Evolutionary conservation across 2,113 vertebrate species (phyloP), one percentile per base, ranked within the genome.

Genomic region (Neodontobutis hainanensis): DNA sequence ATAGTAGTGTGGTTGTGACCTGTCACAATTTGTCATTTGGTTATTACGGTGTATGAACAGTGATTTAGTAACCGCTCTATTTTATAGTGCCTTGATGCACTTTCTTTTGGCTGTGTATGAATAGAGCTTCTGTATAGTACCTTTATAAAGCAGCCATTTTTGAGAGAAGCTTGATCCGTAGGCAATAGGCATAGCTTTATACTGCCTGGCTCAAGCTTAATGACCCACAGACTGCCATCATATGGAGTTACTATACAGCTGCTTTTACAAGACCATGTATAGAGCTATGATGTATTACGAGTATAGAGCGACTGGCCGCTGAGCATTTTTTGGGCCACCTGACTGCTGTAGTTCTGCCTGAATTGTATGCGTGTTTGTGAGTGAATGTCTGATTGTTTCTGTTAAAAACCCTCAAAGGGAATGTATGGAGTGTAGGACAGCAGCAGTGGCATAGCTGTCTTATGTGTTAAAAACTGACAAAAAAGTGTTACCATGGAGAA

Each of bases 31-130:
- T 4, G 67, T 81, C 74, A 67, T 85, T 71, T 74, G 68, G 63
- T 80, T 77, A 66, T 78, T 60, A 19, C 67, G 11, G 69, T 63
- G 84, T 27, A 27, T 75, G 75, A 71, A 73, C 70, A 69, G 70
- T 85, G 72, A 61, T 63, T 81, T 66, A 91, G 87, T 83, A 87
- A 83, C 80, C 75, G 40, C 84, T 88, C 80, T 83, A 70, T 87
- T 69, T 90, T 83, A 84, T 91, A 83, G 91, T 92, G 90, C 91
- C 90, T 91, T 91, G 89, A 91, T 60, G 88, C 89, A 92, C 90
- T 88, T 89, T 85, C 82, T 87, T 89, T 88, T 87, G 81, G 83
- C 78, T 75, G 80, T 65, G 32, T 77, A 70, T 57, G 75, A 77
- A 80, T 81, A 81, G 77, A 88, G 84, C 71, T 50, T 84, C 87